phyloP scores from a whole-genome alignment of 2,797 vertebrate genomes.

The Psittacula derbiana region DNA sequence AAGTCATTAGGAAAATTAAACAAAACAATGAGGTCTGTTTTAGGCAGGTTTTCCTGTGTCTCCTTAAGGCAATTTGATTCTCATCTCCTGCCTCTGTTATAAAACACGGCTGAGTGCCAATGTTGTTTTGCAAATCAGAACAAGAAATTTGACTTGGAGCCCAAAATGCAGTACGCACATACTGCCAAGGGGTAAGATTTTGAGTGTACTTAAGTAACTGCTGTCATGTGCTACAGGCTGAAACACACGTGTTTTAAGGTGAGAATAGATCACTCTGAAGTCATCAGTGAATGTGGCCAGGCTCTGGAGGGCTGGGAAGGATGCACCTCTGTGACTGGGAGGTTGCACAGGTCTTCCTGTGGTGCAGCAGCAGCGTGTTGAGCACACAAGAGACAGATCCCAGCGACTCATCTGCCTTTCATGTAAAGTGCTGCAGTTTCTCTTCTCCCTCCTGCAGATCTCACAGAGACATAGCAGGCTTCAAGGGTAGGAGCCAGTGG shows the following conservation, averaged over 20 bases:
- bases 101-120: not conserved
- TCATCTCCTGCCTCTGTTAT: not conserved
- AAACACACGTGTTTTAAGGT: not conserved
- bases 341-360: not conserved
- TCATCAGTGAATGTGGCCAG: not conserved
- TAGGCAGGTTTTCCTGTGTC: not conserved
- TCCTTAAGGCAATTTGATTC: not conserved
- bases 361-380: not conserved
- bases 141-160: not conserved
- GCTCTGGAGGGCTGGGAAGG: not conserved
- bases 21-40: not conserved
- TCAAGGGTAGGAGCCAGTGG: not conserved
- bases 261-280: not conserved
- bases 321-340: not conserved
- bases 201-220: not conserved
- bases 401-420: not conserved
- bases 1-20: not conserved
- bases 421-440: not conserved
- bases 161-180: not conserved
- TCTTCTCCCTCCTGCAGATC: not conserved
- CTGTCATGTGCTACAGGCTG: not conserved
- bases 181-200: not conserved
- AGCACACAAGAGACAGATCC: accelerated
- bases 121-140: not conserved
- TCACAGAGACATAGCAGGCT: not conserved